These are phyloP conservation scores for Chiroxiphia lanceolata DNA, from an alignment of 2,797 vertebrate genomes.

Conservation along the genomic window DNA sequence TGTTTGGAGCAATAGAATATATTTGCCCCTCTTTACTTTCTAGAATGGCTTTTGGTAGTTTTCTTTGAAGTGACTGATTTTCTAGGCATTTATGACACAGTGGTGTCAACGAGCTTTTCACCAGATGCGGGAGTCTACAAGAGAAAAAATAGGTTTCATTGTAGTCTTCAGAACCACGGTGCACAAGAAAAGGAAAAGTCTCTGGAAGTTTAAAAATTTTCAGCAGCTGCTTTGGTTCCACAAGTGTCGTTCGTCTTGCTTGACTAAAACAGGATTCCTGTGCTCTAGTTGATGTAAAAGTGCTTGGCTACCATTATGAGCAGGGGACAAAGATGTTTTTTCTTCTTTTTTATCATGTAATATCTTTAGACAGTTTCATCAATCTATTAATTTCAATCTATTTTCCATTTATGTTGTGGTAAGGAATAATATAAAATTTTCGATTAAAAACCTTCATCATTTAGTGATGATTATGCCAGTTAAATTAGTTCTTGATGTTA, in stretches of 20 bases:
- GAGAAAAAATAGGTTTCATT: background rate
- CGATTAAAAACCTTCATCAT: constrained; percentile 40
- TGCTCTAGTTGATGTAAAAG: background rate
- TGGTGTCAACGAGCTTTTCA: background rate
- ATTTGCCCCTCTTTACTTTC: background rate
- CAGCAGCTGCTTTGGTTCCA: background rate
- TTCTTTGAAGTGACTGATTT: background rate
- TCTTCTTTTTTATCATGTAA: background rate
- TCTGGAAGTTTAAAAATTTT: background rate
- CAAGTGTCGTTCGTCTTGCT: background rate
- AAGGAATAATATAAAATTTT: constrained; percentile 49
- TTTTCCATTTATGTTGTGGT: constrained; percentile 38
- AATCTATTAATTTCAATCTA: constrained; percentile 25
- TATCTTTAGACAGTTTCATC: constrained; percentile 45
- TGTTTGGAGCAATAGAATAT: background rate
- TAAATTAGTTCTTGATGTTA: constrained; percentile 28
- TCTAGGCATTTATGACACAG: background rate
- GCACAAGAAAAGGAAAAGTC: background rate
- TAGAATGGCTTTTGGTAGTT: background rate
- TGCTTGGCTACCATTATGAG: background rate
- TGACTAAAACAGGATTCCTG: background rate
- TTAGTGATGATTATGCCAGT: constrained; percentile 16
- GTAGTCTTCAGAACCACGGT: background rate
- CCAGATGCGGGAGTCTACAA: background rate
- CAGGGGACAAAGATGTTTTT: background rate